Conservation (phyloP, 2,888 invertebrate genomes). For the Cotesia congregata region DNA sequence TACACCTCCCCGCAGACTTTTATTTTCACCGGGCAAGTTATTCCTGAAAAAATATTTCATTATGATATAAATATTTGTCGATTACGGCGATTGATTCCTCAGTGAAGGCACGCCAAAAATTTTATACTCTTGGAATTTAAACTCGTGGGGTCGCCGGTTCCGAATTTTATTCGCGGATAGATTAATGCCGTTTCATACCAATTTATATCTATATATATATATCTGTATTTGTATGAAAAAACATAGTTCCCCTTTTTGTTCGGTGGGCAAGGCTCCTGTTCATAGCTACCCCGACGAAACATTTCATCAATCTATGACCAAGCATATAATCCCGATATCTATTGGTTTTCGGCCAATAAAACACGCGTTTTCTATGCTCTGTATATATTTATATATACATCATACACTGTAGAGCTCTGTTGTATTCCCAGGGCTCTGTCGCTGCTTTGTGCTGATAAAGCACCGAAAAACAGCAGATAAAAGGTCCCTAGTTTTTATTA, state of each 20-base stretch:
- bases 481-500: conserved; percentile 53
- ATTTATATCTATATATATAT: conserved; percentile 26
- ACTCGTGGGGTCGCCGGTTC: background rate
- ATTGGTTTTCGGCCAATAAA: conserved; percentile 77
- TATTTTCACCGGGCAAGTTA: background rate
- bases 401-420: conserved; percentile 35
- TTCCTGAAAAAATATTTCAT: conserved; percentile 26
- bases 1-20: too few species aligned
- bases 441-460: conserved; percentile 67
- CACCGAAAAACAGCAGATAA: conserved; percentile 60
- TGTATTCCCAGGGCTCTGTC: conserved; percentile 43
- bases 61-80: conserved; percentile 37
- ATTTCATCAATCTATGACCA: conserved; percentile 47
- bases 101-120: background rate
- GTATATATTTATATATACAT: conserved; percentile 47
- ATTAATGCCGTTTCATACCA: too few species aligned
- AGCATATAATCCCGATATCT: conserved; percentile 72
- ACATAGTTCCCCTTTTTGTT: conserved; percentile 11
- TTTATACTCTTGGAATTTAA: conserved; percentile 9
- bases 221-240: conserved; percentile 13
- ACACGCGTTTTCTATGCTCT: conserved; percentile 67
- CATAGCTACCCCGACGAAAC: background rate
- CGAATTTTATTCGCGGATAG: too few species aligned
- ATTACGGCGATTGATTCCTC: conserved; percentile 40
- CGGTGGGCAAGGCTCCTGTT: background rate